Percentiles rank a stretch among this genome's conserved stretches.
Evolutionary conservation across 92 coral and sea anemone species (phyloP).

Genomic region (Porites rus): DNA sequence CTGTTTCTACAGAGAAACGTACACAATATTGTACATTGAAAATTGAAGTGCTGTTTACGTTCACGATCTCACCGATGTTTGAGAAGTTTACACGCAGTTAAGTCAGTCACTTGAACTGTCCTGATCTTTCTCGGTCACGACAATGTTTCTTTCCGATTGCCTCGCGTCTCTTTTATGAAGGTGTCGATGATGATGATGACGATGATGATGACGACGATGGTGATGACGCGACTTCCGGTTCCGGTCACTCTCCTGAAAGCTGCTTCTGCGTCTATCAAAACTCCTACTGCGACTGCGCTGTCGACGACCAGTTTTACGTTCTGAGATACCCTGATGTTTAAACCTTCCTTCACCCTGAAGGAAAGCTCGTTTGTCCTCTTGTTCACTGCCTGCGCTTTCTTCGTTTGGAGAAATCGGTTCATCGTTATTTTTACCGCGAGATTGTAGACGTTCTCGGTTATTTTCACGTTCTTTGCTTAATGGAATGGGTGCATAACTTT

Average conservation of each 20-base stretch:
- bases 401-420: background rate
- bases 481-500: background rate
- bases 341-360: background rate
- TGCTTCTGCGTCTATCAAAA: background rate
- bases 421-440: background rate
- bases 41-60: no score
- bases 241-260: background rate
- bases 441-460: background rate
- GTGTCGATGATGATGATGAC: background rate
- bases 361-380: background rate
- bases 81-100: no score
- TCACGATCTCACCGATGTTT: no score
- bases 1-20: no score
- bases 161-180: background rate
- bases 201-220: background rate
- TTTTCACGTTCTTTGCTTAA: background rate
- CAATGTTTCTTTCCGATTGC: background rate
- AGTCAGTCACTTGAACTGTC: background rate
- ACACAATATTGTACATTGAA: no score
- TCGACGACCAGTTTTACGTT: background rate
- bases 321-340: background rate
- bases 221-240: slow-evolving; percentile 25
- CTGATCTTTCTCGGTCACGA: background rate
- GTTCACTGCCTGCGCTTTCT: background rate
- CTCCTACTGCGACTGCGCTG: slow-evolving; percentile 12